Base-by-base conservation (phyloP, 2,113 vertebrate species). In the Eurypyga helias region DNA sequence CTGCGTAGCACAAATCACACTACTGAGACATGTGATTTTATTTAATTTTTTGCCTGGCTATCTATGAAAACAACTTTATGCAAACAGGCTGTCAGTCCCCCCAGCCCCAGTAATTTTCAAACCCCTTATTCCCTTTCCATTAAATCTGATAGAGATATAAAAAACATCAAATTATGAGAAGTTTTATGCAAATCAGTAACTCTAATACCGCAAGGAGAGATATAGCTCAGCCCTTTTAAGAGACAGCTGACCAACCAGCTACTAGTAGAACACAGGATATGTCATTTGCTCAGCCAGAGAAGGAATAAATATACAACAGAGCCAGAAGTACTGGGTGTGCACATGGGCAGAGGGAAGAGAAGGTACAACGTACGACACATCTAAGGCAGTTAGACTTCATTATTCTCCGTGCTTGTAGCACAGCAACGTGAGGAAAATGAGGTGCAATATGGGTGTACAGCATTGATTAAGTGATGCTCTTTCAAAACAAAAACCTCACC, bases 311-410 rank as follows among this genome's bases (percentile, higher is more conserved):
- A 41, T 4, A 33, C 45, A 45, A 2, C 2, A 2, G 54, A 86
- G 54, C 14, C 46, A 36, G 48, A 25, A 14, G 73, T 5, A 70
- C 0, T 0, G 4, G 17, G 29, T 2, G 26, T 3, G 57, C 17
- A 43, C 33, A 5, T 0, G 19, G 83, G 54, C 61, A 76, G 46
- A 52, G 55, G 46, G 28, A 38, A 62, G 46, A 9, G 13, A 46
- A 16, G 28, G 11, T 4, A 20, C 1, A 10, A 34, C 10, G 7
- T 1, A 61, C 49, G 64, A 66, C 82, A 55, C 21, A 67, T 69
- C 48, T 52, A 26, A 43, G 43, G 62, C 67, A 54, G 21, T 54
- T 3, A 18, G 64, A 38, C 57, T 45, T 58, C n/a, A 20, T 33
- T 82, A 34, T 23, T 84, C 43, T 71, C 51, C 13, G 6, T 15